Base-by-base conservation (phyloP, 2,797 vertebrate species). In the Nyctibius grandis region DNA sequence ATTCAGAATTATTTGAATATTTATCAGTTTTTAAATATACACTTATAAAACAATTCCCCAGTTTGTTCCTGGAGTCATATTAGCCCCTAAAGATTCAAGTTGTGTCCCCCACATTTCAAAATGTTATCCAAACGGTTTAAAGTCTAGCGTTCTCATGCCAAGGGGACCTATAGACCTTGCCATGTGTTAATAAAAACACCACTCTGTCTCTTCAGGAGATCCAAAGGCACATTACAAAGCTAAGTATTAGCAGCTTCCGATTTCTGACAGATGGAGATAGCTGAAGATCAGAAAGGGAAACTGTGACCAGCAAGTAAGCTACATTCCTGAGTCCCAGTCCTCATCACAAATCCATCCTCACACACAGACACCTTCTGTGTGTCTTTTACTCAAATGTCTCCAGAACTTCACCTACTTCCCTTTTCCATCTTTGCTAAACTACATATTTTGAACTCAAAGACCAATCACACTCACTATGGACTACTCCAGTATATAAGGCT, bases 71-170 rank as follows among this genome's bases (percentile, higher is more conserved):
- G 33, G 26, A 67, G 33, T 47, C 16, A 22, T 23, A 65, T 29
- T 36, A 65, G 9, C 15, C 29, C 48, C 45, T 38, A 28, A 23
- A 14, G 22, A 63, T 54, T 45, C 16, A 47, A 60, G 9, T 11
- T 44, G 1, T 3, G 0, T 33, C 17, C 22, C 10, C 1, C 1
- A 0, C 73, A 45, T 64, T 68, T 38, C 78, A 59, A 44, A 47
- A 12, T 4, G 6, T 42, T 33, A 53, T 4, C 54, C 67, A 59
- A 86, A 68, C 20, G 2, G 4, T 69, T 59, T 44, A 5, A 76
- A 80, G 26, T 12, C 12, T 29, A 45, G 2, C 16, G 11, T 56
- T 69, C 51, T 29, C 11, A 7, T 29, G 20, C 44, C 31, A 69
- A 73, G 19, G 25, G 6, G 12, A 51, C 17, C 26, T 44, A 67